phyloP scores from a whole-genome alignment of 2,888 invertebrate species.

The Neoascia interrupta region DNA sequence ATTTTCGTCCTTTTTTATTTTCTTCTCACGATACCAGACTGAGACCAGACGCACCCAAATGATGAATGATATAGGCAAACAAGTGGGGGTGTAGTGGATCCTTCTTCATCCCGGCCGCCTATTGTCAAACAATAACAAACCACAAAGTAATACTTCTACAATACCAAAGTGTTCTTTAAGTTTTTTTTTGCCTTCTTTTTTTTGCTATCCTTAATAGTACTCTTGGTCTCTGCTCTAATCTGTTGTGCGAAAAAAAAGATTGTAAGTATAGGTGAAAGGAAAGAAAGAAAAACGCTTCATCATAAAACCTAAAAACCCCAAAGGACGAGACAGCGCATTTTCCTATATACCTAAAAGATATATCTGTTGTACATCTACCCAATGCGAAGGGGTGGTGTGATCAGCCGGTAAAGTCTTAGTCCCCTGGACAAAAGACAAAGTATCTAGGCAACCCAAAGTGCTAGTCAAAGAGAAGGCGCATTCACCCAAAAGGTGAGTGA shows the following conservation, averaged over 20 bases:
- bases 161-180: conserved; percentile 46
- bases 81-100: conserved; percentile 37
- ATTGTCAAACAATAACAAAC: conserved; percentile 59
- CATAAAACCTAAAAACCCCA: conserved; percentile 56
- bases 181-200: conserved; percentile 8
- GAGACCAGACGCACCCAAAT: conserved; percentile 57
- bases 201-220: neutral
- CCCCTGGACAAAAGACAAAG: conserved; percentile 56
- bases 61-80: conserved; percentile 62
- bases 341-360: conserved; percentile 24
- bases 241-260: neutral
- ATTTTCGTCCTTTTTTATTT: conserved; percentile 12
- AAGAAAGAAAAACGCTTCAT: conserved; percentile 26
- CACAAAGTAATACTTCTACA: conserved; percentile 49
- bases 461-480: conserved; percentile 44
- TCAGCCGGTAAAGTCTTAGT: conserved; percentile 40
- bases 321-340: conserved; percentile 44
- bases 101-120: conserved; percentile 3
- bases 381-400: conserved; percentile 49
- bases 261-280: neutral
- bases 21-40: conserved; percentile 45
- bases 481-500: conserved; percentile 60
- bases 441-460: conserved; percentile 59
- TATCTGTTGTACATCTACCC: too few relatives aligned
- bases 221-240: conserved; percentile 22